Percentiles rank a stretch among this genome's conserved stretches.
phyloP scores from a whole-genome alignment of 2,797 vertebrate species.

The Darevskia nairensis region DNA sequence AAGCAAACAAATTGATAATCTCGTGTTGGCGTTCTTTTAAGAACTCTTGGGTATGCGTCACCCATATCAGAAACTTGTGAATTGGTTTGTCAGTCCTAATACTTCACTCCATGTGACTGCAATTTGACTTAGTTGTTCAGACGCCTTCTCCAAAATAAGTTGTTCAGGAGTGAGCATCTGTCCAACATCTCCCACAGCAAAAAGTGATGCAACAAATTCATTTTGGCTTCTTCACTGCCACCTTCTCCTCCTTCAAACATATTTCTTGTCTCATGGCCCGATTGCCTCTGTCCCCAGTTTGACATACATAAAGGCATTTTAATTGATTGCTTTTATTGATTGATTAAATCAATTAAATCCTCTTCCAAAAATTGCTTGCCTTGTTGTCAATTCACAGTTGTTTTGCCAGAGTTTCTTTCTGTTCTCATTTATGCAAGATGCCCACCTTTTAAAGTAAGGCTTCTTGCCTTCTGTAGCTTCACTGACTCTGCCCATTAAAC shows the following conservation, averaged over 20 bases:
- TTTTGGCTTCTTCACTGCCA: neutral
- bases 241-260: neutral
- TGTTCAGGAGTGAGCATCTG: neutral
- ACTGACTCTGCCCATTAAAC: constrained; percentile 11
- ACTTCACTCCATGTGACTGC: neutral
- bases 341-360: no score
- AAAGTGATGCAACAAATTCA: neutral
- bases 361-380: neutral
- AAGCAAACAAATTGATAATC: neutral
- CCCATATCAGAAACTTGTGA: neutral
- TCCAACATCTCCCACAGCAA: neutral
- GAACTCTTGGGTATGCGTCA: neutral
- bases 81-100: neutral
- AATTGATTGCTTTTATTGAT: neutral
- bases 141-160: neutral
- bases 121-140: neutral
- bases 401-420: neutral
- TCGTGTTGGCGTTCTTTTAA: neutral
- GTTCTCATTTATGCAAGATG: neutral
- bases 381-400: neutral
- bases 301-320: neutral
- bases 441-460: neutral
- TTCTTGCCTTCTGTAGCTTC: neutral
- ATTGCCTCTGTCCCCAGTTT: neutral
- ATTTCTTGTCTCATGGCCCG: neutral